A percentile compares a stretch with the other conserved stretches of the same genome.
These are phyloP conservation scores for Apodemus speciosus DNA, from an alignment of 2,113 vertebrate species.

Conservation along the genomic window DNA sequence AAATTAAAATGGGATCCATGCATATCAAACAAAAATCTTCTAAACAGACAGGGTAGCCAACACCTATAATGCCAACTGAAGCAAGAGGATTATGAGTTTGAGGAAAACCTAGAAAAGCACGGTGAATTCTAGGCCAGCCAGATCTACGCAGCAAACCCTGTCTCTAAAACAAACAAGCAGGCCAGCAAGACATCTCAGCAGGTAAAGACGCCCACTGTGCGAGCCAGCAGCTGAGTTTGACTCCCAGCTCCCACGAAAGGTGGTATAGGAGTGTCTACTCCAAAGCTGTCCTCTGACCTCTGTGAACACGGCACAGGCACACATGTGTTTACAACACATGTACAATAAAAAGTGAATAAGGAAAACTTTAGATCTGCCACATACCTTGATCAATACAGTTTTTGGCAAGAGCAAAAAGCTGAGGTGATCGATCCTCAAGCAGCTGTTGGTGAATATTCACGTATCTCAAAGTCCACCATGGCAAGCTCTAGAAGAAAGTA, in stretches of 20 bases:
- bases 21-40: neutral
- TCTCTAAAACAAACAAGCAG: neutral
- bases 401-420: conserved; percentile 88
- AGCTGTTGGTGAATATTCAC: conserved; percentile 93
- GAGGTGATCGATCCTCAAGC: conserved; percentile 92
- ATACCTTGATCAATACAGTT: conserved; percentile 90
- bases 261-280: no score
- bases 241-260: neutral
- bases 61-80: neutral
- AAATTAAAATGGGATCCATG: neutral
- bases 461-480: conserved; percentile 96
- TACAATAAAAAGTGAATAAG: no score
- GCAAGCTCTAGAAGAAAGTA: conserved; percentile 86
- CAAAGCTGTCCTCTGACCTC: neutral
- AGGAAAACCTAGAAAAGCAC: neutral
- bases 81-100: neutral
- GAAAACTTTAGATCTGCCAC: neutral
- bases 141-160: neutral
- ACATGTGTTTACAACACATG: no score
- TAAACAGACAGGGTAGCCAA: no score
- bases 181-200: neutral
- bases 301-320: neutral
- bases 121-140: neutral
- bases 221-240: neutral
- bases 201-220: neutral